Conservation (phyloP, 1,140 invertebrate genomes). For the Diorhabda sublineata region DNA sequence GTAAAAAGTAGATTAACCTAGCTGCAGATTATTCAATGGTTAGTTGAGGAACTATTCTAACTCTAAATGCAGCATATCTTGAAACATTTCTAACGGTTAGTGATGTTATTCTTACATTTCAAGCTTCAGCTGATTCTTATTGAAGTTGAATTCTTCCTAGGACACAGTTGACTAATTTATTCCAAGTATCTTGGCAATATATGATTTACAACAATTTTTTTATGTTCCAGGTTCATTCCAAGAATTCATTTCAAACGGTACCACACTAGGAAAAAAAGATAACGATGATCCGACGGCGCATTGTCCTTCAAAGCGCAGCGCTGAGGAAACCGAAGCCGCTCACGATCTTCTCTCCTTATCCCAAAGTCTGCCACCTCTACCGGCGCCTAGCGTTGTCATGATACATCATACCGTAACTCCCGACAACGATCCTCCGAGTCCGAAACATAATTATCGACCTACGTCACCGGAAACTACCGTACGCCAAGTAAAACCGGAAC, state of each 20-base stretch:
- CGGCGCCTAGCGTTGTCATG: constrained; percentile 60
- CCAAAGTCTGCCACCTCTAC: constrained; percentile 70
- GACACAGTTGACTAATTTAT: not conserved
- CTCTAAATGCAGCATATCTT: no score
- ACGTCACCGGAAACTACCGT: constrained; percentile 44
- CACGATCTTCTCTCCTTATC: constrained; percentile 80
- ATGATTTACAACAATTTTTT: not conserved
- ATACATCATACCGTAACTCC: constrained; percentile 48
- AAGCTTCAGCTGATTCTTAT: no score
- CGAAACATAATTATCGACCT: constrained; percentile 46
- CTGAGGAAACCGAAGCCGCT: constrained; percentile 79
- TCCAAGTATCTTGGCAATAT: no score
- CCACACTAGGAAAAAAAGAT: constrained; percentile 11
- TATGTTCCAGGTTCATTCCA: constrained; percentile 41
- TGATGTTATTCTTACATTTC: no score
- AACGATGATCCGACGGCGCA: not conserved
- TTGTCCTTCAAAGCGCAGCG: constrained; percentile 56
- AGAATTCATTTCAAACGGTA: constrained; percentile 37
- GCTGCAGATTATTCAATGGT: no score
- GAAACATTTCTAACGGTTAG: no score
- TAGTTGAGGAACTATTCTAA: no score
- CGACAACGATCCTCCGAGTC: constrained; percentile 41
- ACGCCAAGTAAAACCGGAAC: constrained; percentile 11
- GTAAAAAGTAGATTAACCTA: no score
- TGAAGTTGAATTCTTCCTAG: no score